Base-by-base conservation (phyloP, 2,113 vertebrate genomes). In the Felis chaus region DNA sequence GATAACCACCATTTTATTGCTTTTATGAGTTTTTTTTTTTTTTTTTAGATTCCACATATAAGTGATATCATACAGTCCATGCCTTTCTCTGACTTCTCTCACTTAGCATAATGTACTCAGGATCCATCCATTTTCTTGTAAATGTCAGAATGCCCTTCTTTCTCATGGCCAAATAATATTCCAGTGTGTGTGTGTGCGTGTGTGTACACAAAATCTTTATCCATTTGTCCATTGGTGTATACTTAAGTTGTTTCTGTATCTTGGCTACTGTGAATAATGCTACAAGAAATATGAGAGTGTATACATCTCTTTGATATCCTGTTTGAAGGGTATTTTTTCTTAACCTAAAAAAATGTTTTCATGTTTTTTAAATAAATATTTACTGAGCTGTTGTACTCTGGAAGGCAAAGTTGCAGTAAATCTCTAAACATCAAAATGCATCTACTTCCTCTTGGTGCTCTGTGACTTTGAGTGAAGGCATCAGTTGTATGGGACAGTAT, bases 361-460 rank as follows among this genome's bases (percentile, higher is more conserved):
- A 41, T 41, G 13, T 93, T 86, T 16, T 50, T 90, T n/a, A 66
- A 97, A 73, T 69, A 25, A 92, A 15, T 86, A 73, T 83, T 96
- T 79, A 57, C 45, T 39, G 29, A 93, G 27, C 27, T 55, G 31
- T 13, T 79, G 0, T 57, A 55, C 7, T 90, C 21, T 74, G 83
- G 41, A 50, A 76, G 29, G 21, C 31, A 78, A 53, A 41, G 5
- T 63, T 88, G 27, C 13, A 80, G 48, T 14, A 55, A 80, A n/a
- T n/a, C 33, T 71, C 39, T 76, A 27, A 85, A 73, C 89, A 23
- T 66, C 21, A 36, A 21, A 81, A 81, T 76, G 31, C 3, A 27
- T 29, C 29, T 61, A 23, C 19, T 68, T 88, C 57, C 5, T 61
- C 8, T 23, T 23, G 63, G 19, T 63, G 6, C 25, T 68, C 16